Evolutionary conservation across 64 coral and sea anemone genomes (phyloP).

Genomic region (Montipora foliosa): DNA sequence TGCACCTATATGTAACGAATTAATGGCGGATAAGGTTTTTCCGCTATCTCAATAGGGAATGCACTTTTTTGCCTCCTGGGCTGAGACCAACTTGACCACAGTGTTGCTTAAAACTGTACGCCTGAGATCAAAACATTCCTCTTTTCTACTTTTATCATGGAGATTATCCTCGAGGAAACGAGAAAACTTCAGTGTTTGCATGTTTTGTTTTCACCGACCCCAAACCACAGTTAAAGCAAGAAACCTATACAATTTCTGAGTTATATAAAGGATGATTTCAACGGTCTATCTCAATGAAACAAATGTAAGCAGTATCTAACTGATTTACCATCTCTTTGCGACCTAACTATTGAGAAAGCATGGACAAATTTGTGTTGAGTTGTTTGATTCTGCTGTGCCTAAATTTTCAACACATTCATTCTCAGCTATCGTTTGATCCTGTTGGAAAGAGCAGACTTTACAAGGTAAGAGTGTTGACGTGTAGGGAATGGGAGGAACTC

Average conservation of each 20-base stretch:
- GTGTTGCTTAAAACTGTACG: not conserved
- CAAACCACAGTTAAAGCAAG: not conserved
- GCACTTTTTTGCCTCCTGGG: not conserved
- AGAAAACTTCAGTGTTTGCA: not conserved
- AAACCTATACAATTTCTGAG: not conserved
- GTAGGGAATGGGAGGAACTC: too few relatives aligned
- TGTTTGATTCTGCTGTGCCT: slow-evolving; percentile 26
- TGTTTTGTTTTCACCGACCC: not conserved
- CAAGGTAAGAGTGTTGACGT: not conserved
- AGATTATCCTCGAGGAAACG: not conserved
- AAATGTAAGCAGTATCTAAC: not conserved
- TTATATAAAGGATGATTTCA: not conserved
- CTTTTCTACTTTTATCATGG: not conserved
- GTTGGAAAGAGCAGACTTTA: not conserved
- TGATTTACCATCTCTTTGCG: not conserved
- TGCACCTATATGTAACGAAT: not conserved
- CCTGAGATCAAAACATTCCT: not conserved
- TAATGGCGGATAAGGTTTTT: not conserved
- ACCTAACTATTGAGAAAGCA: not conserved
- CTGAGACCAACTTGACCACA: not conserved
- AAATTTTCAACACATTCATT: not conserved
- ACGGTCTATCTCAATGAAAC: not conserved
- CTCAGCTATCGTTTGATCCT: not conserved
- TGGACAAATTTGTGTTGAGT: not conserved
- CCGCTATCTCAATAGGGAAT: not conserved